phyloP scores from a whole-genome alignment of 2,888 invertebrate species.

The Arctia plantaginis region DNA sequence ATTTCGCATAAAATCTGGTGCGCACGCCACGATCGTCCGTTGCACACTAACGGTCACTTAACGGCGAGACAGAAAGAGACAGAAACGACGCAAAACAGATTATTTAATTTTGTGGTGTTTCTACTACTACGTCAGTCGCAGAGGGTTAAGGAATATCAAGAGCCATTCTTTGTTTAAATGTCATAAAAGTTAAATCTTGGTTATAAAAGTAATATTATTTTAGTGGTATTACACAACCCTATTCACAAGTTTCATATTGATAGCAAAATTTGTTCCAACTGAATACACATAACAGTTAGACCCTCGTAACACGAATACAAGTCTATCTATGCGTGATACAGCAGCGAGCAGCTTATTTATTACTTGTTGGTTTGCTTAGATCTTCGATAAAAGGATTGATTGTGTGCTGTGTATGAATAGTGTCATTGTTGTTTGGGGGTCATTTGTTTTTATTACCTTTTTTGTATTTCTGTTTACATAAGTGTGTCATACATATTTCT shows the following conservation, averaged over 20 bases:
- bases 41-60: too few relatives aligned
- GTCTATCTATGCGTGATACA: constrained; percentile 33
- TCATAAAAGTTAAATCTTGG: background rate
- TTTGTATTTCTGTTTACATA: background rate
- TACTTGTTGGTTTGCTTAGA: constrained; percentile 18
- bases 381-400: constrained; percentile 33
- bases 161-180: background rate
- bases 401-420: constrained; percentile 1
- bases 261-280: constrained; percentile 10
- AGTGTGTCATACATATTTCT: background rate
- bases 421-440: background rate
- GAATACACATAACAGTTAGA: constrained; percentile 26
- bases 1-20: too few relatives aligned
- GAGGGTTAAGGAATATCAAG: too few relatives aligned
- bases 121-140: too few relatives aligned
- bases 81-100: too few relatives aligned
- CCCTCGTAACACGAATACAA: constrained; percentile 36
- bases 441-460: constrained; percentile 1
- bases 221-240: background rate
- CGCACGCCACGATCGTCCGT: too few relatives aligned
- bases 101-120: too few relatives aligned
- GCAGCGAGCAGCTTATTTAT: constrained; percentile 33
- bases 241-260: constrained; percentile 7
- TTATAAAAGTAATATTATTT: background rate
- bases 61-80: too few relatives aligned